Evolutionary conservation across 2,113 vertebrate genomes (phyloP), one percentile per base, ranked within the genome.

Genomic region (Aphyosemion australe): DNA sequence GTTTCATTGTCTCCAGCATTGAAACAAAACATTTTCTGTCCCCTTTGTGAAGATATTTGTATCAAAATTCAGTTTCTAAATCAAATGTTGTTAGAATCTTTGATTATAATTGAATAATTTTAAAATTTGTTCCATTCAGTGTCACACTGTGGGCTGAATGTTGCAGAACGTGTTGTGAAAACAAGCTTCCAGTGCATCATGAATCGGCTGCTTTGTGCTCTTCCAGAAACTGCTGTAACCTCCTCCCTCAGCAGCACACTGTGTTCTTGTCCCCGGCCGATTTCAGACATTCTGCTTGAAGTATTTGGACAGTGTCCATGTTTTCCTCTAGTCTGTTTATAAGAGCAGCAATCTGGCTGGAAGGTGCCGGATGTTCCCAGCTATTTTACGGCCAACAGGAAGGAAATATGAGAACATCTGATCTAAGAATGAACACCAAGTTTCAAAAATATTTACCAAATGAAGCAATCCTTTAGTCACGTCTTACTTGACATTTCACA

Each of bases 391-490:
- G 37, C 45, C 46, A 14, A 72, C 26, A 13, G 84, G 73, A 76
- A 76, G 83, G 87, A 89, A 87, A 76, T 65, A 12, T 2, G 5
- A 57, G 61, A 6, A 46, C 45, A 62, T 68, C 65, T 37, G 12
- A 21, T 74, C 69, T 58, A 52, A 76, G 76, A 80, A 84, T 82
- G 85, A 58, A 76, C 26, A 6, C 20, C 3, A 3, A 4, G 8
- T 11, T 61, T 11, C 1, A 20, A 42, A 32, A 46, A 10, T 54
- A 52, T 57, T 21, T 15, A 26, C 37, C 12, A 5, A 15, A 41
- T 41, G 50, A 12, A 31, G 14, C 37, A 42, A 31, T 46, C 34
- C 51, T 32, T 13, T 48, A 9, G 18, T 57, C 41, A 42, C 41
- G 6, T 37, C 34, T 37, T 5, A 5, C 7, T 3, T 32, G 7